Evolutionary conservation across 2,113 vertebrate genomes (phyloP), one percentile per base, ranked within the genome.

Genomic region (Enhydra lutris): DNA sequence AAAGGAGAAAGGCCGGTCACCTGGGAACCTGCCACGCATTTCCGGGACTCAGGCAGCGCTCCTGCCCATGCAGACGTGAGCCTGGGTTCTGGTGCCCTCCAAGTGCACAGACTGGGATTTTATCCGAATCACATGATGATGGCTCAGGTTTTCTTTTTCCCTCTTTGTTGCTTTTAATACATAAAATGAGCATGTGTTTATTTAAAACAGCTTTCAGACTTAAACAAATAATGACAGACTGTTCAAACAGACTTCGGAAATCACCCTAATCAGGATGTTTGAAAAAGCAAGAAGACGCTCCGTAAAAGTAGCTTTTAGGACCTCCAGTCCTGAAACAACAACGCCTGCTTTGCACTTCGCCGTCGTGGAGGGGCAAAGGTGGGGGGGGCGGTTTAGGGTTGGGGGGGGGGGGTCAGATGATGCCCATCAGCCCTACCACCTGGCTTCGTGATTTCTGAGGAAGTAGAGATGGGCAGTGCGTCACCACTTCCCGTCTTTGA

Each of bases 161-260:
- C 20, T 61, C 36, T 83, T 47, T 89, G 98, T 97, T 98, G 98
- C 91, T 98, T 98, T 98, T 98, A 98, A 97, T 98, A 97, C 97
- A 98, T 98, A 98, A 98, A 98, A 98, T 98, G 98, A 98, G 97
- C 97, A 96, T 97, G 98, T 98, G 98, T 98, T 99, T 99, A 98
- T 99, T 98, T 98, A 98, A 99, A 99, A 98, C 97, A 98, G 98
- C 97, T 98, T 98, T 99, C 97, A 98, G 90, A 98, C 98, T 98
- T 99, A 99, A 99, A 98, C 98, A 99, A 99, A 98, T 98, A 99
- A 98, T 98, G 98, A 98, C 98, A 98, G 98, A 97, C 98, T 99
- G 98, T 99, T 99, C 98, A 99, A 98, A 99, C 98, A 99, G 98
- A 98, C 98, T 98, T 99, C 97, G 98, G 98, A 98, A 99, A 98